Evolutionary conservation across 2,888 invertebrate species (phyloP).

Genomic region (Pomacea canaliculata): DNA sequence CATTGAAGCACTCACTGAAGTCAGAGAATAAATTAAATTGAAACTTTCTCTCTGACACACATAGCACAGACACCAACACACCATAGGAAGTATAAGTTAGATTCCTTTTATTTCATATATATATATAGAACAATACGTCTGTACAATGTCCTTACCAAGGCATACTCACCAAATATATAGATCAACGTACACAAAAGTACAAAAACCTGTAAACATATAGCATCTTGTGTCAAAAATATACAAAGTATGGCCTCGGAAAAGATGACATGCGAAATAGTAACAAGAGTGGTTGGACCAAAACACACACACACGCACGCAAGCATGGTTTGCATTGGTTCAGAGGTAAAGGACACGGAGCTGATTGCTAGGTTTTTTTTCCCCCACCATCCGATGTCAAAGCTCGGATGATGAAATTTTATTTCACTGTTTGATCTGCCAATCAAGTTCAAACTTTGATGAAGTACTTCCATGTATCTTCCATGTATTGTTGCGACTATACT

Average conservation of each 20-base stretch:
- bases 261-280: background rate
- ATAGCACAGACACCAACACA: background rate
- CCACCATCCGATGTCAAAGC: too few species aligned
- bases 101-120: background rate
- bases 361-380: too few species aligned
- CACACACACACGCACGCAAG: too few species aligned
- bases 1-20: background rate
- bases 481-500: too few species aligned
- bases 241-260: background rate
- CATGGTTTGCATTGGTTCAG: too few species aligned
- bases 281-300: too few species aligned
- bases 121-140: constrained; percentile 5
- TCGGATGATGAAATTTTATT: too few species aligned
- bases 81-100: background rate
- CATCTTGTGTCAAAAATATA: background rate
- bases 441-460: too few species aligned
- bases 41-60: background rate
- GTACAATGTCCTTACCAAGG: constrained; percentile 3
- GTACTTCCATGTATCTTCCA: too few species aligned
- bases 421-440: too few species aligned
- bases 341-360: too few species aligned
- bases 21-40: background rate
- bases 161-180: constrained; percentile 3
- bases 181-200: constrained; percentile 3
- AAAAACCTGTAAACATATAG: constrained; percentile 2